Conservation (phyloP, 2,113 vertebrate genomes). For the Corynorhinus townsendii region DNA sequence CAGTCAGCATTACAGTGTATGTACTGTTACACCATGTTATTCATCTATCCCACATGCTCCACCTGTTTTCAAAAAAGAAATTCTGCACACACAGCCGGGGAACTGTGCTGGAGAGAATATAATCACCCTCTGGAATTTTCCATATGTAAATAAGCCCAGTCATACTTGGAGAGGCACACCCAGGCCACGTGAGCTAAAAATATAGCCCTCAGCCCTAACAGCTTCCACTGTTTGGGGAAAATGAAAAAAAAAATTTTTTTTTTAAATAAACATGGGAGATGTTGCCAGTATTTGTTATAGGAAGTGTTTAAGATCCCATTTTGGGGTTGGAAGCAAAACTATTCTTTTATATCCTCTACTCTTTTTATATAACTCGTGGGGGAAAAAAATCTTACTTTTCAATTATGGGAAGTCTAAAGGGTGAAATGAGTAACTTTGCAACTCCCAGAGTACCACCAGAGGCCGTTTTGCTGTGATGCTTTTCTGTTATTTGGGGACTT, state of each 20-base stretch:
- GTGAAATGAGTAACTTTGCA: background rate
- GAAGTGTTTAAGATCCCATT: conserved; percentile 14
- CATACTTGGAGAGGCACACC: conserved; percentile 48
- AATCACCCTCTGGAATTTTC: conserved; percentile 17
- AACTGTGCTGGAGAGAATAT: conserved; percentile 2
- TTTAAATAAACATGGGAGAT: conserved; percentile 44
- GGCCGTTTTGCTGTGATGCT: background rate
- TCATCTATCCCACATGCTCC: background rate
- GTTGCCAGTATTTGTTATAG: conserved; percentile 52
- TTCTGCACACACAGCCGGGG: background rate
- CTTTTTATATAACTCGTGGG: background rate
- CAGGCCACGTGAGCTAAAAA: conserved; percentile 30
- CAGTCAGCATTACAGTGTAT: background rate
- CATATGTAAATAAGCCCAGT: conserved; percentile 53
- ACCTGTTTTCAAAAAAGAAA: conserved; percentile 40
- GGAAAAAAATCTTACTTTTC: background rate
- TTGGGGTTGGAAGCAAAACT: conserved; percentile 19
- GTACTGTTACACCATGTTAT: background rate
- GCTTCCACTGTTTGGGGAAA: conserved; percentile 42
- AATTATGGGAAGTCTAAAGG: background rate
- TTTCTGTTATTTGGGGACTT: background rate
- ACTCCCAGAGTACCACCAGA: background rate
- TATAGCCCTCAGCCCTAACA: conserved; percentile 22
- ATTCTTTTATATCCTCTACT: conserved; percentile 15
- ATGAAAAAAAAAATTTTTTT: background rate